A percentile compares a stretch with the other conserved stretches of the same genome.
Evolutionary conservation across 2,888 invertebrate species (phyloP).

Genomic region (Boloria euphrosyne): DNA sequence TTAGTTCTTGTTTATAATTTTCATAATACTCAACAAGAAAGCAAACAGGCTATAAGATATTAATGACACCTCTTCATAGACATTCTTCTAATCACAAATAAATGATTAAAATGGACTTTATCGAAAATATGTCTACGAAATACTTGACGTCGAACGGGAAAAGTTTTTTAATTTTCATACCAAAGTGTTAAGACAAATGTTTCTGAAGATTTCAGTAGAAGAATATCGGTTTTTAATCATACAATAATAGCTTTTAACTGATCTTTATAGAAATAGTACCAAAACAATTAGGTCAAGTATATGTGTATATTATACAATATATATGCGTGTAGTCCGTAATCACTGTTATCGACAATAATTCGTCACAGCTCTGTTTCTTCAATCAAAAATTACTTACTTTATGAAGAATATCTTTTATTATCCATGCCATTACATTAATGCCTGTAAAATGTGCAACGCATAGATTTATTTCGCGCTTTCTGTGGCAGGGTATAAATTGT

Average conservation of each 20-base stretch:
- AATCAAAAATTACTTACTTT: slow-evolving; percentile 17
- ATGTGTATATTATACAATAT: slow-evolving; percentile 5
- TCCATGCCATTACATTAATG: slow-evolving; percentile 16
- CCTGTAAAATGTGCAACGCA: slow-evolving; percentile 2
- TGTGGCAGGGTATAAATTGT: background rate
- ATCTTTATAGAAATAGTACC: background rate
- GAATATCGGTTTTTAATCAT: background rate
- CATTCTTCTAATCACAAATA: no score
- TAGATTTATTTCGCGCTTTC: background rate
- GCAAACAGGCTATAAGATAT: no score
- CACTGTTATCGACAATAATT: slow-evolving; percentile 14
- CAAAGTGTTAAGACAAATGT: background rate
- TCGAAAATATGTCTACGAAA: no score
- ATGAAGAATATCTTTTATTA: slow-evolving; percentile 22
- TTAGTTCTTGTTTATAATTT: no score
- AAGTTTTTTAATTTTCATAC: no score
- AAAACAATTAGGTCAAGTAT: slow-evolving; percentile 4
- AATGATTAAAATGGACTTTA: no score
- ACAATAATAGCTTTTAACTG: background rate
- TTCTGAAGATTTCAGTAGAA: no score
- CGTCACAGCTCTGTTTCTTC: background rate
- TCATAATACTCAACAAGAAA: no score
- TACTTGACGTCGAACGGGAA: no score
- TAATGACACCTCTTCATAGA: no score
- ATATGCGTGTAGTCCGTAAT: background rate